These are phyloP conservation scores for silkworm (Bombyx mori) DNA, from an alignment of 1,140 invertebrate genomes.

Conservation along the genomic window ASM3026992v2 NC_085121.1:949001-949500, in stretches of 20 bases:
- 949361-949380: slow-evolving; percentile 29
- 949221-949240: slow-evolving; percentile 38
- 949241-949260: slow-evolving; percentile 42
- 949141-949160: slow-evolving; percentile 21
- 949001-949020: slow-evolving; percentile 61
- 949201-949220: slow-evolving; percentile 29
- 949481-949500: slow-evolving; percentile 7
- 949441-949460: slow-evolving; percentile 29
- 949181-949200: slow-evolving; percentile 50
- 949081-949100: slow-evolving; percentile 25
- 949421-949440: slow-evolving; percentile 41
- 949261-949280: slow-evolving; percentile 59
- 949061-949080: slow-evolving; percentile 25
- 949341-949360: slow-evolving; percentile 14
- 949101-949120: slow-evolving; percentile 24
- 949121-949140: slow-evolving; percentile 11
- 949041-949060: slow-evolving; percentile 56
- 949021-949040: slow-evolving; percentile 63
- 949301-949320: slow-evolving; percentile 16
- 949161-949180: slow-evolving; percentile 35
- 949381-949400: slow-evolving; percentile 26
- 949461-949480: slow-evolving; percentile 19
- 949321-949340: no score
- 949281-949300: slow-evolving; percentile 51
- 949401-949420: slow-evolving; percentile 44